Evolutionary conservation across 2,797 vertebrate genomes (phyloP), one percentile per base, ranked within the genome.

Genomic region (Sebastes hopkinsi): DNA sequence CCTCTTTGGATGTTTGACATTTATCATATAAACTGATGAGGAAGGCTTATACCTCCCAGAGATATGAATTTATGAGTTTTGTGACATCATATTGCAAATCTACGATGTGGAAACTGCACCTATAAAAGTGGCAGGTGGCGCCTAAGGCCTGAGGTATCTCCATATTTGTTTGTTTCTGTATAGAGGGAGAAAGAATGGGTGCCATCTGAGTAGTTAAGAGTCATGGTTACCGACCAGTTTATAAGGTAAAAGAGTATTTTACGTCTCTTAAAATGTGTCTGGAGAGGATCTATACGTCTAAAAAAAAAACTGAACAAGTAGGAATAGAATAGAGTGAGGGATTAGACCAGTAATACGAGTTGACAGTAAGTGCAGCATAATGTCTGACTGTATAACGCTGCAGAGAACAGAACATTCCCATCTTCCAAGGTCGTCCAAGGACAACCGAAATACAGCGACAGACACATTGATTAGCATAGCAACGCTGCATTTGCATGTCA

Each of bases 291-390:
- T 65, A 3, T 62, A 71, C 18, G 34, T 38, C 36, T n/a, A 4
- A 69, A 62, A 69, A 50, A 29, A 54, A 8, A 0, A 0, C 2
- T 36, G n/a, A 59, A 81, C 71, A 65, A 64, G 62, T 38, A 50
- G 64, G 29, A 77, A 25, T 23, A 67, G 61, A 58, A 67, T 68
- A 67, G 18, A 77, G 25, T 67, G 75, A 88, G 58, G 58, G 73
- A 87, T 92, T 83, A 86, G 59, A 79, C 5, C 13, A 68, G 68
- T 75, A 80, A 91, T 87, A 74, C 36, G 38, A 74, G 34, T 18
- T 84, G 80, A 87, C 85, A 88, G 69, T 61, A 32, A 76, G 65
- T 68, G 46, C 66, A 61, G 72, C 34, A 38, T 58, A 36, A 73
- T 20, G 36, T 74, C 30, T n/a, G 34, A 12, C 38, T 58, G 58